A percentile compares a stretch with the other conserved stretches of the same genome.
Evolutionary conservation across 1,140 invertebrate genomes (phyloP).

Genomic region (Dinothrombium tinctorium): DNA sequence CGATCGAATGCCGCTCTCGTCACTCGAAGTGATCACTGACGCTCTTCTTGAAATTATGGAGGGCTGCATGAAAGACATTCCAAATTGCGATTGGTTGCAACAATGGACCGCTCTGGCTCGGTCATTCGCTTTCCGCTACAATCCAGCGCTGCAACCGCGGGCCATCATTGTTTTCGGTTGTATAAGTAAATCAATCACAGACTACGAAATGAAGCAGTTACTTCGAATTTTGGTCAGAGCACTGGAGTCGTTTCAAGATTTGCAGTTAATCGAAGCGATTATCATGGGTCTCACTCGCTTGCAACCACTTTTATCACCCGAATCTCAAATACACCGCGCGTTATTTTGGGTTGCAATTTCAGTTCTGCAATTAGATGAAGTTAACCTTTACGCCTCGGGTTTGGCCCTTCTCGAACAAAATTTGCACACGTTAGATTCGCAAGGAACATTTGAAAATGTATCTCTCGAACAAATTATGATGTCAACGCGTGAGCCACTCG

Average conservation of each 20-base stretch:
- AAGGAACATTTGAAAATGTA: constrained; percentile 57
- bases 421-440: constrained; percentile 77
- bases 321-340: constrained; percentile 78
- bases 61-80: constrained; percentile 79
- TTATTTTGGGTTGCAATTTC: constrained; percentile 92
- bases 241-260: constrained; percentile 76
- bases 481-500: constrained; percentile 78
- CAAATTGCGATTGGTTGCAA: constrained; percentile 73
- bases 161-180: constrained; percentile 90
- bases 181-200: constrained; percentile 68
- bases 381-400: constrained; percentile 71
- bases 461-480: constrained; percentile 77
- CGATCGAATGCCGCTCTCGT: constrained; percentile 60
- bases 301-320: constrained; percentile 66
- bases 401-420: constrained; percentile 87
- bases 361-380: constrained; percentile 78
- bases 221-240: constrained; percentile 79
- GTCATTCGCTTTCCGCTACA: constrained; percentile 88
- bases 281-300: constrained; percentile 86
- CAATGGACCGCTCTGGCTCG: constrained; percentile 76
- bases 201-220: constrained; percentile 75
- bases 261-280: constrained; percentile 68
- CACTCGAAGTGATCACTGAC: constrained; percentile 82
- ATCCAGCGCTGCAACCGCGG: constrained; percentile 80
- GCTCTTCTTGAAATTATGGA: constrained; percentile 91